These are phyloP conservation scores for Drosophila novamexicana DNA, from an alignment of 1,140 invertebrate genomes.

Conservation along the genomic window DNA sequence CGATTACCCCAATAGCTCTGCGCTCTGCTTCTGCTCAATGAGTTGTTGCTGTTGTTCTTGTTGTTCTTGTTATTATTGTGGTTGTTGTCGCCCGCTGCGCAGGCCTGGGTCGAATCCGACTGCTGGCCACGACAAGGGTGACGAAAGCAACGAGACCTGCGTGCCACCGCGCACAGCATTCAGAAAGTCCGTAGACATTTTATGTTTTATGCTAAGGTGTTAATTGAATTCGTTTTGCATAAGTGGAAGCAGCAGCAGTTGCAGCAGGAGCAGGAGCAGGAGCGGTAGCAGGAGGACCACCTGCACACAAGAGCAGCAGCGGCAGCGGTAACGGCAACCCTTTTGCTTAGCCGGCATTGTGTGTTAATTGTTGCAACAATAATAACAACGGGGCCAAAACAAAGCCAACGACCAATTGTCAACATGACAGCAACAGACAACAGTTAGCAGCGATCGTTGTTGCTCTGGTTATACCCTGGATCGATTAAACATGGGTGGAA, in stretches of 20 bases:
- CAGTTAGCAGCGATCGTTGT: conserved; percentile 52
- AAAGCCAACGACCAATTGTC: conserved; percentile 74
- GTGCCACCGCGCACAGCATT: conserved; percentile 64
- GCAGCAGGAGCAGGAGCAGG: background rate
- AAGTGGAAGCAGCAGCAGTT: conserved; percentile 50
- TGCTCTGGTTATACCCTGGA: background rate
- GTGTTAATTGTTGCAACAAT: conserved; percentile 78
- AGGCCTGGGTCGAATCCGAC: conserved; percentile 10
- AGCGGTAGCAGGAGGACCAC: conserved; percentile 57
- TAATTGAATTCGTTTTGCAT: conserved; percentile 84
- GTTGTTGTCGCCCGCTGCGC: conserved; percentile 52
- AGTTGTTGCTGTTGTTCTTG: background rate
- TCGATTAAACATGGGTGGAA: no score
- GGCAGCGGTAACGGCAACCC: background rate
- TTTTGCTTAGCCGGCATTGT: conserved; percentile 54
- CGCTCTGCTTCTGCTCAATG: conserved; percentile 2
- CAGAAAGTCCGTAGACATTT: conserved; percentile 41
- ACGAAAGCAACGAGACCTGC: conserved; percentile 64
- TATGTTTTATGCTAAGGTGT: conserved; percentile 74
- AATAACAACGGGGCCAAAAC: conserved; percentile 62
- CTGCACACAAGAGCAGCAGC: conserved; percentile 43
- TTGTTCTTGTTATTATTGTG: background rate
- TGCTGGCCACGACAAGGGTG: conserved; percentile 48
- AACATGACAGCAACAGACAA: conserved; percentile 72
- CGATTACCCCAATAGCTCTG: conserved; percentile 60